Conservation (phyloP, 92 coral and sea anemone genomes). For the Parazoanthus swiftii region DNA sequence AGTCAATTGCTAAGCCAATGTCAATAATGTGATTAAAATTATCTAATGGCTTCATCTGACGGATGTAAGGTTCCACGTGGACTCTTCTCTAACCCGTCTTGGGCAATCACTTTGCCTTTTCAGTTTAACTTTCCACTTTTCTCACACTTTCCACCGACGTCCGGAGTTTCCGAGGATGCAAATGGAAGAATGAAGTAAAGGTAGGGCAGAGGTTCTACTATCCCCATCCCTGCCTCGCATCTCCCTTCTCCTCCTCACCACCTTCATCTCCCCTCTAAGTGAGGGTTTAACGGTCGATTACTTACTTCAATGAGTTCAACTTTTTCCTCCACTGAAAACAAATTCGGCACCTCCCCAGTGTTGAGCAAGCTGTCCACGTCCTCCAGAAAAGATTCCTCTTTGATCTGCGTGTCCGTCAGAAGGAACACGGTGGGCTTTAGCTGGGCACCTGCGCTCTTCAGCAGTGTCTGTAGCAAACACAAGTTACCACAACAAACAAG, state of each 20-base stretch:
- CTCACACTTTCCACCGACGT: too few species aligned
- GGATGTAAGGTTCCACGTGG: too few species aligned
- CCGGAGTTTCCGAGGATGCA: neutral
- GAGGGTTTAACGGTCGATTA: neutral
- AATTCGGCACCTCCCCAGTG: conserved; percentile 99
- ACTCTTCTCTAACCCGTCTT: too few species aligned
- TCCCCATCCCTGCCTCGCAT: neutral
- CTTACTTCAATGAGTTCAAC: conserved; percentile 95
- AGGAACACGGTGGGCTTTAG: conserved; percentile 98
- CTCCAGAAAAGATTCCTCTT: conserved; percentile 98
- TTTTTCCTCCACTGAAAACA: conserved; percentile 97
- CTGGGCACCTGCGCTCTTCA: conserved; percentile 97
- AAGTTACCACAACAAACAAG: neutral
- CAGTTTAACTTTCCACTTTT: too few species aligned
- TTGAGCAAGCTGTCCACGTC: conserved; percentile 98
- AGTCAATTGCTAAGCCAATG: too few species aligned
- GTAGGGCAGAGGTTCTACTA: neutral
- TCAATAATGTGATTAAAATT: too few species aligned
- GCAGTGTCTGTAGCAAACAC: conserved; percentile 65
- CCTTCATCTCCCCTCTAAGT: too few species aligned
- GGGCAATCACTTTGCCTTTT: too few species aligned
- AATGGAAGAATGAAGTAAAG: neutral
- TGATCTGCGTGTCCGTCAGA: conserved; percentile 96
- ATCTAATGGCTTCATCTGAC: too few species aligned
- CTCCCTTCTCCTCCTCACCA: neutral